Evolutionary conservation across 2,797 vertebrate genomes (phyloP).

Genomic region (Numenius phaeopus): DNA sequence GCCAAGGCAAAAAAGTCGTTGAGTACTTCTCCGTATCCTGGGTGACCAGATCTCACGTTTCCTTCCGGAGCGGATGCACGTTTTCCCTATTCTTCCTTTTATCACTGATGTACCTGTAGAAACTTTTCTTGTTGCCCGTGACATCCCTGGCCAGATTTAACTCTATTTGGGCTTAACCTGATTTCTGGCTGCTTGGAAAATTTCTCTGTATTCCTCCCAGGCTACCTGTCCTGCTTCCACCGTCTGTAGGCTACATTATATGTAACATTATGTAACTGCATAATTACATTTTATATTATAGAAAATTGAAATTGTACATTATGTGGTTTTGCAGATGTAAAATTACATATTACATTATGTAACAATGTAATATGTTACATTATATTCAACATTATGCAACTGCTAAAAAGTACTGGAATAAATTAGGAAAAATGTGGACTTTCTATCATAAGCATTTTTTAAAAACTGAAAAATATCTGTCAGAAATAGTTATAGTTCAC

Average conservation of each 20-base stretch:
- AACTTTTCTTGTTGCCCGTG: neutral
- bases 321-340: neutral
- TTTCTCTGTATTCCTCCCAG: neutral
- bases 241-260: neutral
- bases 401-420: neutral
- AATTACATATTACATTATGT: neutral
- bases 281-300: neutral
- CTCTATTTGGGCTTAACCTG: neutral
- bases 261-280: neutral
- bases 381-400: neutral
- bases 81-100: neutral
- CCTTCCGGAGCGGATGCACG: neutral
- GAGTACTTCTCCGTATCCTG: neutral
- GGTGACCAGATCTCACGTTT: neutral
- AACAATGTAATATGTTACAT: neutral
- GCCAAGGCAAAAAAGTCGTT: neutral
- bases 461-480: neutral
- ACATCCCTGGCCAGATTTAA: neutral
- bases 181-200: neutral
- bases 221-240: neutral
- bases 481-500: neutral
- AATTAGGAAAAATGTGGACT: neutral
- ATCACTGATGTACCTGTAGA: neutral
- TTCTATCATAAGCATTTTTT: neutral
- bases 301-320: neutral